Evolutionary conservation across 1,140 invertebrate species (phyloP).

Genomic region (Drosophila punjabiensis): DNA sequence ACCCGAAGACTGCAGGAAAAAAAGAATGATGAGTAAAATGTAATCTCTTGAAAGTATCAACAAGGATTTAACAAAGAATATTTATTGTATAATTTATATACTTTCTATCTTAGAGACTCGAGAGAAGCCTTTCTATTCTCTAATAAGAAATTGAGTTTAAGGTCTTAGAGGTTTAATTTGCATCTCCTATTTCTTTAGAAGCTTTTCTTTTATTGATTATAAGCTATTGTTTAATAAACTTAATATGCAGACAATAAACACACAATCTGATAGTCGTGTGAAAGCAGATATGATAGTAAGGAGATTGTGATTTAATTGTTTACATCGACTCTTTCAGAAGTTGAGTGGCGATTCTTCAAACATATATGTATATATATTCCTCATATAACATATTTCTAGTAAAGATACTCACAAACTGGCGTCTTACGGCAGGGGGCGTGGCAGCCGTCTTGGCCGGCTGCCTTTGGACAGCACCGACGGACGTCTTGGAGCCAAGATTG

Average conservation of each 20-base stretch:
- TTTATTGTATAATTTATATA: not conserved
- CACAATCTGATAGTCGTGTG: not conserved
- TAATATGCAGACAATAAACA: not conserved
- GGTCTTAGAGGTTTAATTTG: not conserved
- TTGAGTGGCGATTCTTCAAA: not conserved
- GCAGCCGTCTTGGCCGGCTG: constrained; percentile 90
- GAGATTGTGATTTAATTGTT: no score
- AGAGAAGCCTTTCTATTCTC: no score
- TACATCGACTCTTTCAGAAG: not conserved
- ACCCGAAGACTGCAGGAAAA: constrained; percentile 85
- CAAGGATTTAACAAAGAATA: not conserved
- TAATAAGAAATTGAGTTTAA: no score
- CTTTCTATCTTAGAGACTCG: no score
- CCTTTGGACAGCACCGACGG: constrained; percentile 85
- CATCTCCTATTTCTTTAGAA: not conserved
- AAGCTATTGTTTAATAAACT: not conserved
- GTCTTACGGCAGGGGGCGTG: constrained; percentile 92
- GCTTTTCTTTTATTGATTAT: not conserved
- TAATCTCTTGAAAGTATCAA: not conserved
- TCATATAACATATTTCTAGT: not conserved
- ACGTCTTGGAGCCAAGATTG: constrained; percentile 91
- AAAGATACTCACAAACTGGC: constrained; percentile 89
- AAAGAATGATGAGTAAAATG: not conserved
- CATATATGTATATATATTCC: not conserved
- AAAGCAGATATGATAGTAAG: not conserved